Evolutionary conservation across 2,888 invertebrate species (phyloP), one percentile per base, ranked within the genome.

Genomic region (Sussaba pulchella): DNA sequence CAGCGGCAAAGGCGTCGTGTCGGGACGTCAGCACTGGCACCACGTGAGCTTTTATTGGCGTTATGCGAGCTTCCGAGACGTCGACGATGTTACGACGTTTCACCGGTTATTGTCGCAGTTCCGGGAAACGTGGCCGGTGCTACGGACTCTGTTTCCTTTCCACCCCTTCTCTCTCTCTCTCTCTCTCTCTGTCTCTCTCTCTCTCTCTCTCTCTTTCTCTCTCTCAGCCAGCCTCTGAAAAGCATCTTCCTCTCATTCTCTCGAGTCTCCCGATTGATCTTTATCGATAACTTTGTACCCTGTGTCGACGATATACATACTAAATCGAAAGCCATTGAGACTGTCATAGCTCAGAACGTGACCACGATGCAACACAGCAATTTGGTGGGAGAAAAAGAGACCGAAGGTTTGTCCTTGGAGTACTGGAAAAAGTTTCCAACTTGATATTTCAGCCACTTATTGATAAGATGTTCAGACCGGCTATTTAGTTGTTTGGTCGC

Each of bases 1-100:
- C 47, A 47, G 14, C 59, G 66, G 43, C 70, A 70, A 43, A 76
- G 77, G 24, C 54, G 26, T 21, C 10, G 59, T 45, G 19, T 24
- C 6, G 41, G 41, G 57, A 50, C 69, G 71, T 64, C 78, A 75
- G 61, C 52, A 43, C 45, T 24, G 10, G 70, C 3, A 36, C 41
- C 21, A 24, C 61, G 64, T 24, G 43, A 61, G 61, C 61, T 74
- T 80, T 80, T 76, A 79, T 73, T 61, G 67, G 54, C 54, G 41
- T 69, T 41, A 26, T 54, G 54, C 41, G 54, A 26, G 41, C 41
- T 41, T 24, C 36, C 41, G 69, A 54, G 54, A 69, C 24, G 54
- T 43, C 69, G 69, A 54, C 41, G 52, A 54, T 12, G 69, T 69
- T 69, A 69, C 69, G 69, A 69, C 52, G 39, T 69, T 69, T 69